Base-by-base conservation (phyloP, 2,888 invertebrate species). In the Agrotis segetum region DNA sequence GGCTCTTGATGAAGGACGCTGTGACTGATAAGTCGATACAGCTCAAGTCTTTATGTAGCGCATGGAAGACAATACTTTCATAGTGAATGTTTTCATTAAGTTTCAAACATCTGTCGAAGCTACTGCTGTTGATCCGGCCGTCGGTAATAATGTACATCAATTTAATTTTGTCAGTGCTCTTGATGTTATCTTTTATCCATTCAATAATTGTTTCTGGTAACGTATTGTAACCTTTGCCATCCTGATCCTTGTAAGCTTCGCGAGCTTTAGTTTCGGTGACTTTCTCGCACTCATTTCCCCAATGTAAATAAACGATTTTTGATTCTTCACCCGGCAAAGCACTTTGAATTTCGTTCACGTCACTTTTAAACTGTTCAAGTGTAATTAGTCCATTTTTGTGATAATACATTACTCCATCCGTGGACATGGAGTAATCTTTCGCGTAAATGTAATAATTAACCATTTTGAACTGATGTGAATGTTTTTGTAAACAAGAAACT, bases 1-100 rank as follows among this genome's bases (percentile, higher is more conserved):
- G 83, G 17, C 17, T 67, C 24, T 73, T 72, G 21, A 72, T 79
- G 76, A 62, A 87, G 86, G 6, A 89, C 81, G 61, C 89, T 87
- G 68, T 69, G 1, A 69, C 68, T 1, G 72, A 58, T 65, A 72
- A 52, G 58, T 72, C 73, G 14, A 72, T 73, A n/a, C 65, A 58
- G 0, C 1, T 5, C 50, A 72, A 73, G 34, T 73, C 5, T 47
- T 65, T 6, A 50, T 14, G 50, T 13, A 73, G 3, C 21, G 72
- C 72, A 19, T 72, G 72, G 5, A 72, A 72, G 14, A 72, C 65
- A 0, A 72, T 58, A 0, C 73, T 72, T 40, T 73, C 74, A 13
- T 72, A 72, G 52, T 58, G 3, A 17, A 72, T 58, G 24, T 73
- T 65, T 73, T 72, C 46, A 72, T 72, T 72, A 17, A 72, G 72